Base-by-base conservation (phyloP, 2,888 invertebrate species). In the Harmothoe impar region DNA sequence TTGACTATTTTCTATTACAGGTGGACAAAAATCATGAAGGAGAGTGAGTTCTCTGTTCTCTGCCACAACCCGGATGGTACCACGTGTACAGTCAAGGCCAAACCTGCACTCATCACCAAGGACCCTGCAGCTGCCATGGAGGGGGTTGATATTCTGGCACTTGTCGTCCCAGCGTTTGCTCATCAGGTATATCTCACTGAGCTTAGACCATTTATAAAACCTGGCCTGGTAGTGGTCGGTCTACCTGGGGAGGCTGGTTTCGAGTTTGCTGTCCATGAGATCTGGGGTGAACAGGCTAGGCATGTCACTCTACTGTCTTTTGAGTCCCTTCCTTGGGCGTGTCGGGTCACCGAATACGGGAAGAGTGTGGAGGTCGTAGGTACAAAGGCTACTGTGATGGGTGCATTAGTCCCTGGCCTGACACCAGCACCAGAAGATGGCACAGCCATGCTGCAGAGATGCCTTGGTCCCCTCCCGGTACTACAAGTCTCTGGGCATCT, bases 101-200 rank as follows among this genome's bases (percentile, higher is more conserved):
- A 91, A 89, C 93, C 93, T 3, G 92, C 68, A 20, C 77, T 92
- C 51, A 91, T 94, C 72, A 93, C 93, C 77, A 93, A 92, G n/a
- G 93, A 89, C 93, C 94, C n/a, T 0, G 91, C 89, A 7, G 89
- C 86, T 25, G 94, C 93, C 0, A 92, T 93, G 78, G 91, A 93
- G 0, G 94, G 94, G 10, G 93, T 93, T 0, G 93, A 93, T 77
- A 91, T 94, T 29, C 92, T 94, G 20, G 93, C 94, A 35, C 92
- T 94, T 81, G 92, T 93, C 0, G 94, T 94, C 0, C 94, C 94
- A 23, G 94, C 94, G 0, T 94, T 94, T 89, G 94, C 94, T 0
- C 94, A 94, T 91, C 93, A 92, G 62, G 91, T 92, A 72, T 94
- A 94, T 90, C 93, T 94, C 51, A 89, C 92, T 33, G 93, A 93